A percentile compares a stretch with the other conserved stretches of the same genome.
Conservation (phyloP, 2,113 vertebrate species). For the Poecile atricapillus region DNA sequence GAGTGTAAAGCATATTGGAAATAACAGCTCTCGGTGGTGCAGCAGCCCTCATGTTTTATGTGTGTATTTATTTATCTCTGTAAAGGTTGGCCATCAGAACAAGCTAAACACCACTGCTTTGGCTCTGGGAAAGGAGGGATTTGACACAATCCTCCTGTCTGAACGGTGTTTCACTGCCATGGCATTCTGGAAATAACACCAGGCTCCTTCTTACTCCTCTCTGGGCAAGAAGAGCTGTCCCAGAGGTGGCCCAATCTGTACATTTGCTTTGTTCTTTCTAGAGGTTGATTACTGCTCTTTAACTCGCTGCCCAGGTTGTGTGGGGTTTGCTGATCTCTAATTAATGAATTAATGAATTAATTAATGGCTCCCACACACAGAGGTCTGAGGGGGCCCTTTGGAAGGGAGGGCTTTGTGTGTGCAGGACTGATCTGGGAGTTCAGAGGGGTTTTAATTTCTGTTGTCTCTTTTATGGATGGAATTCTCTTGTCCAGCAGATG, state of each 20-base stretch:
- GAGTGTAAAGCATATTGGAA: background rate
- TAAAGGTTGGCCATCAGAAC: background rate
- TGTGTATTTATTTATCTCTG: background rate
- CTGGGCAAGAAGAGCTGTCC: background rate
- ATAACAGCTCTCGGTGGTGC: background rate
- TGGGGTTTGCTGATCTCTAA: background rate
- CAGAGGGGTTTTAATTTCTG: background rate
- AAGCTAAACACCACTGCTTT: background rate
- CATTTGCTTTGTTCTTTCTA: background rate
- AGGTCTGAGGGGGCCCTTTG: background rate
- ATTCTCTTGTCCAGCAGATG: background rate
- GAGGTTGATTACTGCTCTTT: background rate
- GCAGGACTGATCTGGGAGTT: background rate
- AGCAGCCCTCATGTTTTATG: background rate
- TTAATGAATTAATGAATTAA: too few species aligned
- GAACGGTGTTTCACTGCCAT: background rate
- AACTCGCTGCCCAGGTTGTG: background rate
- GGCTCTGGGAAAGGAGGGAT: background rate
- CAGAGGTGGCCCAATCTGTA: rapidly evolving
- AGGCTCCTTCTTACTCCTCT: background rate
- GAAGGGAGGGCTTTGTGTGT: background rate
- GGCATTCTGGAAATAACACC: background rate
- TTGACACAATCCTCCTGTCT: background rate
- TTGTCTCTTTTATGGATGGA: background rate
- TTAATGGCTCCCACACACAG: background rate